A percentile compares a stretch with the other conserved stretches of the same genome.
Conservation (phyloP, 2,888 invertebrate genomes). For the Lucinisca nassula region DNA sequence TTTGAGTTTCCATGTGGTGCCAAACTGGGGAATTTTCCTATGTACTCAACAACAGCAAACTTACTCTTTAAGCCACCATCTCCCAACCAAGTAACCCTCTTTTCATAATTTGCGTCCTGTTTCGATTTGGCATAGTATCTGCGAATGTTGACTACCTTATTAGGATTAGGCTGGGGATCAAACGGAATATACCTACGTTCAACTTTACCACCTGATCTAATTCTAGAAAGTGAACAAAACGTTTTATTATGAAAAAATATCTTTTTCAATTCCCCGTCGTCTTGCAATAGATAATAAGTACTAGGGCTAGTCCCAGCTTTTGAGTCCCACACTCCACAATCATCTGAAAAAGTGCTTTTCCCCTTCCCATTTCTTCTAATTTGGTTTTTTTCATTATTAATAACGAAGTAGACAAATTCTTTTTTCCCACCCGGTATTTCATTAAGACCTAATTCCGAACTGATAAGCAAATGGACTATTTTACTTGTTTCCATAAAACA, state of each 20-base stretch:
- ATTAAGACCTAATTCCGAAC: neutral
- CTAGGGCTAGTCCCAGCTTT: neutral
- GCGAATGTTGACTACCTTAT: too few relatives aligned
- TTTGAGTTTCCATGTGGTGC: too few relatives aligned
- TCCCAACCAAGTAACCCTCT: neutral
- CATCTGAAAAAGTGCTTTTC: neutral
- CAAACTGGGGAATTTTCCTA: too few relatives aligned
- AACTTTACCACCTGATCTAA: neutral
- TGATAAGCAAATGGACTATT: neutral
- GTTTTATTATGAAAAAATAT: neutral
- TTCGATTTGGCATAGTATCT: too few relatives aligned
- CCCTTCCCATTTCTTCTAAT: neutral
- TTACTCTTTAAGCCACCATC: neutral
- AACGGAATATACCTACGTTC: neutral
- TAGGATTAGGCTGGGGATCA: too few relatives aligned
- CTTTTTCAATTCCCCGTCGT: neutral
- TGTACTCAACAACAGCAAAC: too few relatives aligned
- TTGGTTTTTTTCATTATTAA: neutral
- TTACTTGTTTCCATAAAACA: neutral
- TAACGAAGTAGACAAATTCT: neutral
- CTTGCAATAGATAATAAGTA: neutral
- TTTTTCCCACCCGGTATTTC: neutral
- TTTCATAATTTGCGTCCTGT: neutral
- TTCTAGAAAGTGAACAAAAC: neutral
- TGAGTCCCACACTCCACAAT: neutral